These are phyloP conservation scores for Nixonia krombeini DNA, from an alignment of 1,140 invertebrate species.

Conservation along the genomic window DNA sequence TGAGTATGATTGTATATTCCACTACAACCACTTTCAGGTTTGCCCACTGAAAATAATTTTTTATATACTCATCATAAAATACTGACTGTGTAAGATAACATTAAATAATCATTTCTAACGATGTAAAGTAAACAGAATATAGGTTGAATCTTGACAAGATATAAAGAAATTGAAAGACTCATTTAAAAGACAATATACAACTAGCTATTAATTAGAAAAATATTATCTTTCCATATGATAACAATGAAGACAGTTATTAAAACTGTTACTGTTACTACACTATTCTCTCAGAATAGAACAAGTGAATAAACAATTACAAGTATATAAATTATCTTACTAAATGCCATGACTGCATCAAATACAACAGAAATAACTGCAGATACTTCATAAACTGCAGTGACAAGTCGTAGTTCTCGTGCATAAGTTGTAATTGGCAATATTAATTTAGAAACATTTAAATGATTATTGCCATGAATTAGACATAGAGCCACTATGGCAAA, in stretches of 20 bases:
- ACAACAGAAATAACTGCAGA: constrained; percentile 70
- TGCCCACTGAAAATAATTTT: constrained; percentile 63
- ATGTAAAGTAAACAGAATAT: no score
- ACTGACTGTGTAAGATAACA: constrained; percentile 3
- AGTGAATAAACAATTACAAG: no score
- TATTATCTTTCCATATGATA: no score
- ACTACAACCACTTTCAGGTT: constrained; percentile 70
- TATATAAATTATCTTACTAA: constrained; percentile 65
- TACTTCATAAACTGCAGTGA: constrained; percentile 71
- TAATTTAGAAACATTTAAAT: constrained; percentile 66
- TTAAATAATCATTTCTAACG: no score
- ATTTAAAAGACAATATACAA: no score
- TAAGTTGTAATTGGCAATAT: constrained; percentile 58
- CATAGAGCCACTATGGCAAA: constrained; percentile 72
- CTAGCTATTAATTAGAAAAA: no score
- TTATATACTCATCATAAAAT: no score
- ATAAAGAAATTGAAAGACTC: no score
- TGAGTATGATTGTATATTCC: constrained; percentile 72
- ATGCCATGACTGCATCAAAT: constrained; percentile 70
- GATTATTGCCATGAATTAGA: constrained; percentile 70
- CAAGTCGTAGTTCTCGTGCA: constrained; percentile 72
- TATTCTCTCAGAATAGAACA: no score
- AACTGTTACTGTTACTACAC: no score
- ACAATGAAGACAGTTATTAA: no score
- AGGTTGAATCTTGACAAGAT: no score